phyloP scores from a whole-genome alignment of 1,140 invertebrate species.

The Cydia pomonella region DNA sequence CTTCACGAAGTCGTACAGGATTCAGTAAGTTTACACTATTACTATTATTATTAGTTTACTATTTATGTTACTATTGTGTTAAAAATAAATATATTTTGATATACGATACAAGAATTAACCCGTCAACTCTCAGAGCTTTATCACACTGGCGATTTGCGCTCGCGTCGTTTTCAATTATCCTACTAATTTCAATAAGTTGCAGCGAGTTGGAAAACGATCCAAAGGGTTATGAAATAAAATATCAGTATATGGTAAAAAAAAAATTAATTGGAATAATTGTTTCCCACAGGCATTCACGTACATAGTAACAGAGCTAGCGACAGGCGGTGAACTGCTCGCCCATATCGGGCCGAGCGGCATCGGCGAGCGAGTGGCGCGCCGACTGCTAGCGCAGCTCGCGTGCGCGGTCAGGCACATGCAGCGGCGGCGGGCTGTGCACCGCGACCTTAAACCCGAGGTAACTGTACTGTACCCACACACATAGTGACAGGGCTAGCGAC shows the following conservation, averaged over 20 bases:
- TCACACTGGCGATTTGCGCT: no score
- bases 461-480: conserved; percentile 81
- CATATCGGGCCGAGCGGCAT: conserved; percentile 53
- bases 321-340: conserved; percentile 93
- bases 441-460: conserved; percentile 94
- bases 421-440: conserved; percentile 89
- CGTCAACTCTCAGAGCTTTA: no score
- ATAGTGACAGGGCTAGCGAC: conserved; percentile 92
- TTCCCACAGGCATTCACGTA: conserved; percentile 84
- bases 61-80: conserved; percentile 4
- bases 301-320: conserved; percentile 92
- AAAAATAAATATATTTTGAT: not conserved
- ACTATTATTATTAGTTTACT: no score
- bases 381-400: conserved; percentile 87
- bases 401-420: conserved; percentile 92
- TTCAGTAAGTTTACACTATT: conserved; percentile 79
- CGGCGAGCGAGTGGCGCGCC: conserved; percentile 83
- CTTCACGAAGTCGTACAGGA: conserved; percentile 91
- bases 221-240: no score
- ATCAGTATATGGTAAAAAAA: no score
- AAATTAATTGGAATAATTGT: not conserved
- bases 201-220: no score
- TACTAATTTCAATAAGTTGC: no score
- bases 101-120: no score
- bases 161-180: no score